Base-by-base conservation (phyloP, 2,113 vertebrate species). In the Scortum barcoo region DNA sequence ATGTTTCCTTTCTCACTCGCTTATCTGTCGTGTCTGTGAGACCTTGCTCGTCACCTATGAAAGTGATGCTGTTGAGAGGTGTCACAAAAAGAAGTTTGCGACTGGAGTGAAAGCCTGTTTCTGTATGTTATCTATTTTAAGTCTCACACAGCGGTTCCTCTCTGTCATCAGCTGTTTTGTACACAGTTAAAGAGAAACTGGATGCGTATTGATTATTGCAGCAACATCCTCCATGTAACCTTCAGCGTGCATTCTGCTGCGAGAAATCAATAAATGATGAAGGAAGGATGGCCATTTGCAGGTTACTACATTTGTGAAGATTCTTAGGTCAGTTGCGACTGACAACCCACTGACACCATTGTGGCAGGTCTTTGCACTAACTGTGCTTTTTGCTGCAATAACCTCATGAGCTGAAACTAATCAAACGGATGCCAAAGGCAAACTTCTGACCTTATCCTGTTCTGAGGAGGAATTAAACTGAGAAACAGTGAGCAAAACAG, bases 381-480 rank as follows among this genome's bases (percentile, higher is more conserved):
- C 28, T n/a, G 20, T 4, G 40, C 33, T 22, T 40, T 22, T 10
- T 67, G n/a, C 10, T 30, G 38, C 50, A 17, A n/a, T 30, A 28
- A 6, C 33, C 13, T 48, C 62, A 1, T 24, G 11, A 9, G 24
- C 12, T 51, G 14, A 16, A 63, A 54, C 16, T 2, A 73, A 68
- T 62, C 69, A 79, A 56, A 66, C 5, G n/a, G 26, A 70, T 19
- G 46, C 70, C 42, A 53, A 16, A 7, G 22, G 87, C 92, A 93
- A 96, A 96, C 95, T 95, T 94, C 95, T 96, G 96, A 96, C 95
- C 95, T 75, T 82, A 0, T 4, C 63, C 8, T 7, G 91, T 94
- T 95, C 92, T 92, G 78, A 83, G 81, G 86, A 88, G 50, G 63
- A 76, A 63, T 72, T 30, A 54, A 84, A 73, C 36, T n/a, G 93